Evolutionary conservation across 2,797 vertebrate species (phyloP), one percentile per base, ranked within the genome.

Genomic region (Cirrhinus molitorella): DNA sequence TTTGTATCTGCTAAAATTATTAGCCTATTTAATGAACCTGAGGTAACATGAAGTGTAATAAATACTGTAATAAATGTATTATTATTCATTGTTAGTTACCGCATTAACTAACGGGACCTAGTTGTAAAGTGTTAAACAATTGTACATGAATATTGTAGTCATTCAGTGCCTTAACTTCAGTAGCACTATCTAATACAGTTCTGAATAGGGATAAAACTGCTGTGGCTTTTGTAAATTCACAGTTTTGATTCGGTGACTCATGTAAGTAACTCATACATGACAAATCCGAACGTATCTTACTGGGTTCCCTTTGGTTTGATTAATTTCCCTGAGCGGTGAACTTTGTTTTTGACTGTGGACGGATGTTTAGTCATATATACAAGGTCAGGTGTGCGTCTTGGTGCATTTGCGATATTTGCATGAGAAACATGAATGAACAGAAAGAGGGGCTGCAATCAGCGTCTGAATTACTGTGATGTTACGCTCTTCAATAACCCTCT

Each of bases 391-490:
- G n/a, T 76, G 49, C 2, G 5, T 70, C 53, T 71, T 31, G 3
- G 59, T 37, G 47, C 31, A 28, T 68, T 51, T 75, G 19, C 65
- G 37, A 28, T 49, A 75, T 86, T 70, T 81, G 61, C 77, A 61
- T 65, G 65, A 43, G 57, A 83, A 80, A 34, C n/a, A 63, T 55
- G 57, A 51, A 86, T 78, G 82, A 75, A 66, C 55, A 66, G 51
- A 85, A 51, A 37, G 59, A 83, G 19, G 28, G 25, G 61, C 74
- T 34, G 75, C 61, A 67, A 82, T 75, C 81, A 86, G 63, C 28
- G 2, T 66, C 85, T 83, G 63, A 86, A 79, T 83, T 65, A 78
- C 70, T 79, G 40, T 28, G 80, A 83, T 66, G 72, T 79, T 61
- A 53, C 28, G 3, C 66, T 83, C 70, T 80, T 83, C 81, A 86